Evolutionary conservation across 2,797 vertebrate genomes (phyloP), one percentile per base, ranked within the genome.

Genomic region (Heliangelus exortis): DNA sequence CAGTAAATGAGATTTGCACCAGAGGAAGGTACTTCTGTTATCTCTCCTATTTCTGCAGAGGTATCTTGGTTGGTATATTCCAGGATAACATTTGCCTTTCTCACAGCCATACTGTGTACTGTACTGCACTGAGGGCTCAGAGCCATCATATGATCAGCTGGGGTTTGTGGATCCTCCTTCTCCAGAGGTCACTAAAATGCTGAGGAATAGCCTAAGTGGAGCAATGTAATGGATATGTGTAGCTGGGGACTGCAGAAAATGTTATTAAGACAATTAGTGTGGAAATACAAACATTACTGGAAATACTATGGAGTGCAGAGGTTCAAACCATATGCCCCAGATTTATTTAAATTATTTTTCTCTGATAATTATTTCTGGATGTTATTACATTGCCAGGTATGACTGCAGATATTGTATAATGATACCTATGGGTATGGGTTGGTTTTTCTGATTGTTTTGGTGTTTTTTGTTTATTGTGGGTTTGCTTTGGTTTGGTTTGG

Each of bases 171-270:
- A 78, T 90, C 41, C 7, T 74, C 50, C 74, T 87, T 71, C 93
- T 92, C 85, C 66, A 90, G 93, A 85, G 92, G 53, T 74, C 41
- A 61, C 50, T 92, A 93, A 89, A 83, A 87, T 63, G 15, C 23
- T 76, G 65, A 87, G 50, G 87, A 85, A 77, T 23, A 82, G 26
- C 41, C 23, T 26, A 66, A 76, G 25, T 18, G 45, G 34, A 84
- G 15, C 14, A 76, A 23, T 26, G 43, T 41, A 18, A n/a, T 43
- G 61, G 8, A 7, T 63, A 63, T 31, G 9, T 58, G 65, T 55
- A 72, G 29, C 39, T 58, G 51, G 66, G 18, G 25, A 65, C 6
- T 29, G 25, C 13, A 85, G 82, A 77, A 87, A 61, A 65, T 22
- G 18, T 82, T 85, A 81, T 85, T 77, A 83, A 85, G 41, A 72